phyloP scores from a whole-genome alignment of 1,140 invertebrate genomes.

The Wiebesia pumilae region DNA sequence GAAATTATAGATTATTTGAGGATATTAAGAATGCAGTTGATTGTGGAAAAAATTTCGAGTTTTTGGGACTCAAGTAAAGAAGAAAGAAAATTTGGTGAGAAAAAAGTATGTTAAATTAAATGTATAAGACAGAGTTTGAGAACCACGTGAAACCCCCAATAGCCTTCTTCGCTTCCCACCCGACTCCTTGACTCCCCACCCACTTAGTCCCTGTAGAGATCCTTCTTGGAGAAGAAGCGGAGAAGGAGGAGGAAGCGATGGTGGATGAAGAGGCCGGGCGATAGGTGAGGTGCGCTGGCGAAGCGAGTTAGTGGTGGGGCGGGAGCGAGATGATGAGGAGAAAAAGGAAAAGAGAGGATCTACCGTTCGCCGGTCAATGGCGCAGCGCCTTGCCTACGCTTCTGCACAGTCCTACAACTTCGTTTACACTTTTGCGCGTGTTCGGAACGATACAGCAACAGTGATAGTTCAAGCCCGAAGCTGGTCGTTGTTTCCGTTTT shows the following conservation, averaged over 20 bases:
- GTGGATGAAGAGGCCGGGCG: slow-evolving; percentile 44
- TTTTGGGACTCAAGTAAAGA: no score
- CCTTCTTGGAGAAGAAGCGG: slow-evolving; percentile 48
- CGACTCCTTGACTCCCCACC: slow-evolving; percentile 46
- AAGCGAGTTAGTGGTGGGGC: not conserved
- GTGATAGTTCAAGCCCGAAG: slow-evolving; percentile 53
- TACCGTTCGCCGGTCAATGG: slow-evolving; percentile 53
- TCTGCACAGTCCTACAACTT: slow-evolving; percentile 62
- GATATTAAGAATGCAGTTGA: no score
- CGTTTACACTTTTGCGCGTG: slow-evolving; percentile 69
- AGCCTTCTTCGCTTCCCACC: slow-evolving; percentile 40
- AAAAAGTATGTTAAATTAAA: slow-evolving; percentile 21
- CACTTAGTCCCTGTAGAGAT: slow-evolving; percentile 45
- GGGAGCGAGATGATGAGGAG: slow-evolving; percentile 15
- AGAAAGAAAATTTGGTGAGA: no score
- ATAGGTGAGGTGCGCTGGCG: not conserved
- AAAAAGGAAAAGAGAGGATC: slow-evolving; percentile 33
- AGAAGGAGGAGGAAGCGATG: slow-evolving; percentile 51
- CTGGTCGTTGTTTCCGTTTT: slow-evolving; percentile 59
- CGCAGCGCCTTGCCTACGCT: slow-evolving; percentile 18
- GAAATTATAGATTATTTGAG: no score
- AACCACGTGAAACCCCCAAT: slow-evolving; percentile 61
- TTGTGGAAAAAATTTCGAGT: no score
- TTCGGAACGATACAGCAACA: slow-evolving; percentile 49
- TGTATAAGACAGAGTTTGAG: slow-evolving; percentile 55